Base-by-base conservation (phyloP, 2,797 vertebrate species). In the Fundulus diaphanus region DNA sequence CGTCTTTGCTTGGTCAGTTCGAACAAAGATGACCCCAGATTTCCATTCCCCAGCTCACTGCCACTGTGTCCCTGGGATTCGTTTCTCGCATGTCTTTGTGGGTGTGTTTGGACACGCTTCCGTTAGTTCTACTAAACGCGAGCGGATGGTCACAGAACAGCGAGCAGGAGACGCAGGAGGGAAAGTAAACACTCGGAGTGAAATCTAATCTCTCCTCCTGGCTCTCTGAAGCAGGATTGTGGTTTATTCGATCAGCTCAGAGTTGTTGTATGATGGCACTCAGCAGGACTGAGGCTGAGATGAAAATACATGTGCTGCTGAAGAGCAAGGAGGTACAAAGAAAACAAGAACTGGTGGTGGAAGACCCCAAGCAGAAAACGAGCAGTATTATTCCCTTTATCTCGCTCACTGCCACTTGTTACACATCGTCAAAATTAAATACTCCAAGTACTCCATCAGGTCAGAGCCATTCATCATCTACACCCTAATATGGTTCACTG, bases 21-120 rank as follows among this genome's bases (percentile, higher is more conserved):
- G 72, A 9, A 70, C 42, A 48, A 83, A 72, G 68, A 78, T 2
- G 70, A 69, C 70, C 46, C 74, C 0, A 3, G 3, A 40, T 83
- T 86, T 87, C 78, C 77, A 68, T 82, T 82, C 83, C 49, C 87
- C 76, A 65, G 79, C 77, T 71, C 73, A 46, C 54, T 77, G 85
- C 49, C 31, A 8, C 37, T 2, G n/a, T 29, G 31, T 66, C 20
- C 27, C 70, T 63, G 22, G 0, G 48, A 35, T 33, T 52, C 15
- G 22, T 5, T 54, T 73, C 49, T 16, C 24, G 52, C 56, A 33
- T 48, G 69, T 70, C 20, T 77, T 18, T 27, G n/a, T 56, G 42
- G 11, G 65, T 51, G 72, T 1, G 59, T 22, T n/a, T n/a, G 70
- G 42, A 72, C 44, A 71, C n/a, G 72, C 76, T 72, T 75, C 79